Conservation (phyloP, 2,888 invertebrate genomes). For the Salticus scenicus region DNA sequence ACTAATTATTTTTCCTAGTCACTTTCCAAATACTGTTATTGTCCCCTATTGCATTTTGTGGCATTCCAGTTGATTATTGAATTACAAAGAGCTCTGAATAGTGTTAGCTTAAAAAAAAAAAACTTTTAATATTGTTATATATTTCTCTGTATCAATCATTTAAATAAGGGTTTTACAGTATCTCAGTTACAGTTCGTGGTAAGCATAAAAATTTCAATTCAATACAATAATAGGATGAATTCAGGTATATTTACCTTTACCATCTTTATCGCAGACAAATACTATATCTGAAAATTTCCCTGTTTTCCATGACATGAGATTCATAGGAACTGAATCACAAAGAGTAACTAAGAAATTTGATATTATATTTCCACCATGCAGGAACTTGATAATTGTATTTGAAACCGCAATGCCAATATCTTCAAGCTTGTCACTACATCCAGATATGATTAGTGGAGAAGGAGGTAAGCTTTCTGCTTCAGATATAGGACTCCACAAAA, state of each 20-base stretch:
- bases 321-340: constrained; percentile 6
- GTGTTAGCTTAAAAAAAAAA: too few species aligned
- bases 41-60: too few species aligned
- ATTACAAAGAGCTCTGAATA: too few species aligned
- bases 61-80: too few species aligned
- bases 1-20: too few species aligned
- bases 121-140: too few species aligned
- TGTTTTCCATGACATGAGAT: constrained; percentile 12
- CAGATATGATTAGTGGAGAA: constrained; percentile 24
- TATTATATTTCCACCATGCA: background rate
- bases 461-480: background rate
- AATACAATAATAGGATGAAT: too few species aligned
- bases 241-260: background rate
- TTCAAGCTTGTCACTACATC: constrained; percentile 4
- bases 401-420: constrained; percentile 27
- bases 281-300: constrained; percentile 21
- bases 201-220: too few species aligned
- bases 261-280: constrained; percentile 17
- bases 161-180: too few species aligned
- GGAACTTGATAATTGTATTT: background rate
- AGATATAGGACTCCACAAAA: background rate
- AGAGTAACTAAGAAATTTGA: background rate
- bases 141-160: too few species aligned
- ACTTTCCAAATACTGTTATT: too few species aligned
- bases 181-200: too few species aligned